phyloP scores from a whole-genome alignment of 2,888 invertebrate genomes.

The Pedicia rivosa region DNA sequence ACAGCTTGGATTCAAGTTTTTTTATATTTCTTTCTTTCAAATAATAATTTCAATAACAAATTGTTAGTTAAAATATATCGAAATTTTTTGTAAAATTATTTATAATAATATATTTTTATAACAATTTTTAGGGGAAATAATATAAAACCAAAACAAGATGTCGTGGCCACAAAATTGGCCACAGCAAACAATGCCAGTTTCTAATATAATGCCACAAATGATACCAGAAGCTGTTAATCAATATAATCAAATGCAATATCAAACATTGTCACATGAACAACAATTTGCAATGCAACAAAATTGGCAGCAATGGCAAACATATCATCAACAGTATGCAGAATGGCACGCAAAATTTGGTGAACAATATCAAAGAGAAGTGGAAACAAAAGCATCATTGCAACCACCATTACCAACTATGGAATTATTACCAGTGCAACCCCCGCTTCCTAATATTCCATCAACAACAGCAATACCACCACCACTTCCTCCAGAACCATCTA shows the following conservation, averaged over 20 bases:
- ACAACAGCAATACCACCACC: conserved; percentile 8
- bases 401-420: conserved; percentile 13
- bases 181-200: neutral
- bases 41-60: no score
- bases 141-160: no score
- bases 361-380: conserved; percentile 31
- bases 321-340: conserved; percentile 29
- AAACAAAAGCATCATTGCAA: conserved; percentile 21
- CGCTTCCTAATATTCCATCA: neutral
- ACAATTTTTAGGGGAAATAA: no score
- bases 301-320: conserved; percentile 31
- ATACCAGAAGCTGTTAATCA: neutral
- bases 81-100: no score
- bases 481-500: conserved; percentile 7
- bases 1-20: no score
- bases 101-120: no score
- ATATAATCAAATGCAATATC: neutral
- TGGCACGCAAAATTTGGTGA: conserved; percentile 32
- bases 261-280: conserved; percentile 25
- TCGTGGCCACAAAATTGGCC: conserved; percentile 7
- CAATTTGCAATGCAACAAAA: conserved; percentile 29
- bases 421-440: no score
- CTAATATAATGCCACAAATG: neutral
- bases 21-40: no score
- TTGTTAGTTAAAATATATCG: no score